These are phyloP conservation scores for Callorhinus ursinus DNA, from an alignment of 2,113 vertebrate genomes.

Conservation along the genomic window DNA sequence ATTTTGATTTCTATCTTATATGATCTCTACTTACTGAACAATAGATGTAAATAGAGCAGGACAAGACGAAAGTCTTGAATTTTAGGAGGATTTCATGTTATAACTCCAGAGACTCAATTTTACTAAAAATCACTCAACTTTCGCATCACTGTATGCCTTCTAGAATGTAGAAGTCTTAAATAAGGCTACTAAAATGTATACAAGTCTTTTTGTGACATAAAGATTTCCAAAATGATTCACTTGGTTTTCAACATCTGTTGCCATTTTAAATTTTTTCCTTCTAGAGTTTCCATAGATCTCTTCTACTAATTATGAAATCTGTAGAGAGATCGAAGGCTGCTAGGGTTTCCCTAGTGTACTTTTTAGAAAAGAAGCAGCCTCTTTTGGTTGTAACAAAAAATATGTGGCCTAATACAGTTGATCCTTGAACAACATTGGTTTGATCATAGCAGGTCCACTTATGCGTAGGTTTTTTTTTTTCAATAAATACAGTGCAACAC, in stretches of 20 bases:
- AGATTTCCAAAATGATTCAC: not conserved
- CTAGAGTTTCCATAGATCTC: not conserved
- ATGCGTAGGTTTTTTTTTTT: not conserved
- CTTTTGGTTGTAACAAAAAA: not conserved
- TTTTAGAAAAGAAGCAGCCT: not conserved
- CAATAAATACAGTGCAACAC: not conserved
- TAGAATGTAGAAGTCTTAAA: not conserved
- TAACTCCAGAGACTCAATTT: not conserved
- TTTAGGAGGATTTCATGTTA: not conserved
- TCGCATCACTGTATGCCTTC: not conserved
- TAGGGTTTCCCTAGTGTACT: not conserved
- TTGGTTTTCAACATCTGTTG: not conserved
- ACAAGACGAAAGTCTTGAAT: not conserved
- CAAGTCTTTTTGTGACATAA: not conserved
- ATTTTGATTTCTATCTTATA: not conserved
- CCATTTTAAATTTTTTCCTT: slow-evolving; percentile 2
- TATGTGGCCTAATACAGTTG: not conserved
- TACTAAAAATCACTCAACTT: slow-evolving; percentile 4
- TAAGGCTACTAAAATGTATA: not conserved
- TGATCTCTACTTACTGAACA: not conserved
- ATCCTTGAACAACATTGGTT: not conserved
- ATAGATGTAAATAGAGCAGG: not conserved
- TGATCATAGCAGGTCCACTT: not conserved
- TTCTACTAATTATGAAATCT: not conserved
- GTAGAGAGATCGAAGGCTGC: not conserved